Conservation (phyloP, 2,797 vertebrate genomes). For the Masticophis lateralis region DNA sequence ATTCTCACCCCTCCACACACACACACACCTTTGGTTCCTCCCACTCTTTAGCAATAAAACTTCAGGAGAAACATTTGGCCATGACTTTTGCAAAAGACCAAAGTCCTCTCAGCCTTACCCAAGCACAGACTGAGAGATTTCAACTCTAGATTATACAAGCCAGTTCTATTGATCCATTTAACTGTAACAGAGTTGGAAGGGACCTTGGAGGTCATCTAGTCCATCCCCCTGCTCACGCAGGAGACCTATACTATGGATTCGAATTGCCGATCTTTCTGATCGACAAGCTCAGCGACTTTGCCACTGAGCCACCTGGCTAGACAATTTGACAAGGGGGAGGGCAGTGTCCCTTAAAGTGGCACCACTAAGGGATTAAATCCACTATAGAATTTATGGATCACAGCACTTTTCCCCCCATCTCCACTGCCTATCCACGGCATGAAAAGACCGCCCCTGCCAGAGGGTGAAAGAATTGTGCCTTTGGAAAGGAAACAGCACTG, state of each 20-base stretch:
- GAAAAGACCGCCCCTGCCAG: background rate
- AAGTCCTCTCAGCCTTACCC: background rate
- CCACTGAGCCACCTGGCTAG: no score
- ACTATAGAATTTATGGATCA: background rate
- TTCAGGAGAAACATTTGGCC: conserved; percentile 48
- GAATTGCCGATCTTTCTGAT: no score
- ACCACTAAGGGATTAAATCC: background rate
- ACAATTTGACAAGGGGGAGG: background rate
- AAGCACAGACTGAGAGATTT: background rate
- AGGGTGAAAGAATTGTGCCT: conserved; percentile 16
- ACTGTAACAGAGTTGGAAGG: no score
- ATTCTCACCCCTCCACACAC: background rate
- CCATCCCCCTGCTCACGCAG: no score
- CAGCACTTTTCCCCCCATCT: background rate
- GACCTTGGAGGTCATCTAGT: no score
- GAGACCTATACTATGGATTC: no score
- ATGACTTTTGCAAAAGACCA: conserved; percentile 57
- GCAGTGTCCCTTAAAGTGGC: background rate
- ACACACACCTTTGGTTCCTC: conserved; percentile 44
- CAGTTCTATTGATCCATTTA: background rate
- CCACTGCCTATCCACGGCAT: background rate
- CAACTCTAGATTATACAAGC: background rate
- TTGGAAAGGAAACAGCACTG: conserved; percentile 65
- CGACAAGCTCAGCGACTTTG: no score
- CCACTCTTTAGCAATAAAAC: background rate